Evolutionary conservation across 2,888 invertebrate species (phyloP).

Genomic region (Cylindroiulus punctatus): DNA sequence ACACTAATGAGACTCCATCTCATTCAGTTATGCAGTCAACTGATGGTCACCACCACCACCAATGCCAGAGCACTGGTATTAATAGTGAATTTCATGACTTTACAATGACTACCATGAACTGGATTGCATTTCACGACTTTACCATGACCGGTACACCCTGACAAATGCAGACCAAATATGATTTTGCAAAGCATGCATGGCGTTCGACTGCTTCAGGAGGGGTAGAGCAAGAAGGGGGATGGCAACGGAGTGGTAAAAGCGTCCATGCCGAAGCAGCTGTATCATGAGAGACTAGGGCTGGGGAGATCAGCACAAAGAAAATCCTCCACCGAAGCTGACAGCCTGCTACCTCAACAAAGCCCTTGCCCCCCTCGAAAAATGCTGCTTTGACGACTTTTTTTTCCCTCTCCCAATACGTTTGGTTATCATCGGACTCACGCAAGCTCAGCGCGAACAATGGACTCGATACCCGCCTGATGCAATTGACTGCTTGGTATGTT

Average conservation of each 20-base stretch:
- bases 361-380: slow-evolving; percentile 22
- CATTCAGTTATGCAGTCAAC: too few species aligned
- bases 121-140: background rate
- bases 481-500: slow-evolving; percentile 32
- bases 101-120: too few species aligned
- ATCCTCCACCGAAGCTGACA: background rate
- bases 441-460: slow-evolving; percentile 1
- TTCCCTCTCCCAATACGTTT: background rate
- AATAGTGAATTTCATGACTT: too few species aligned
- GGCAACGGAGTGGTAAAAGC: slow-evolving; percentile 16
- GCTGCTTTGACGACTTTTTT: slow-evolving; percentile 40
- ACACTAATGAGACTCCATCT: too few species aligned
- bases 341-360: slow-evolving; percentile 30
- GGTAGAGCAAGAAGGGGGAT: background rate
- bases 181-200: background rate
- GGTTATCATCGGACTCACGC: slow-evolving; percentile 45
- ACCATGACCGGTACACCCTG: background rate
- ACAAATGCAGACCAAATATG: background rate
- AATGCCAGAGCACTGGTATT: too few species aligned
- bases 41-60: too few species aligned
- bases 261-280: slow-evolving; percentile 21
- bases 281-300: background rate
- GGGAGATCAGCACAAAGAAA: slow-evolving; percentile 40
- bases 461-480: slow-evolving; percentile 10
- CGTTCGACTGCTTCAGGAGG: background rate